These are phyloP conservation scores for Deroptyus accipitrinus DNA, from an alignment of 2,113 vertebrate genomes.

Conservation along the genomic window DNA sequence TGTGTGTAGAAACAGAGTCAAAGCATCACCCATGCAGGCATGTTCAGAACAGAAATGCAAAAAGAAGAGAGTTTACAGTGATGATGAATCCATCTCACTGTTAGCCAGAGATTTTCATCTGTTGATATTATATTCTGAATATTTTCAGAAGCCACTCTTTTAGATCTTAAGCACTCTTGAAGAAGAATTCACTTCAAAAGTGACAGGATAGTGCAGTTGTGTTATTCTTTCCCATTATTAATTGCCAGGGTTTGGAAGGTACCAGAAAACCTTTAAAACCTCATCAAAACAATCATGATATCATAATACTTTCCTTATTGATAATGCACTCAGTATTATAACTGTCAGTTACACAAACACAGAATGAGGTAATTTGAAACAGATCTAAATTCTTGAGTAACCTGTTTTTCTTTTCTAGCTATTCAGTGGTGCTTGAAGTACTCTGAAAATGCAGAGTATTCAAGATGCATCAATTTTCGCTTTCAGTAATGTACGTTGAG, in stretches of 20 bases:
- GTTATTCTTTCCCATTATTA: background rate
- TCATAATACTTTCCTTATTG: background rate
- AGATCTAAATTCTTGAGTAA: constrained; percentile 15
- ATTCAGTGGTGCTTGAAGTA: constrained; percentile 9
- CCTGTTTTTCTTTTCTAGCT: background rate
- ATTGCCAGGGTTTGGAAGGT: background rate
- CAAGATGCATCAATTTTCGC: background rate
- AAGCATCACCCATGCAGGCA: background rate
- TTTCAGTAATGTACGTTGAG: background rate
- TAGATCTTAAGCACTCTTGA: background rate
- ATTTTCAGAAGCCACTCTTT: background rate
- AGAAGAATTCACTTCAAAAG: background rate
- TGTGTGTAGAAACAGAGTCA: background rate
- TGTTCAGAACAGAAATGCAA: background rate
- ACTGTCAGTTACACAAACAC: background rate
- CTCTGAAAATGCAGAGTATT: constrained; percentile 11
- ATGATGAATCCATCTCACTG: background rate
- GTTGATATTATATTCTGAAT: background rate
- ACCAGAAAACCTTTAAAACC: background rate
- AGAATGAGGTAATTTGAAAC: background rate
- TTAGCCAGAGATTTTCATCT: background rate
- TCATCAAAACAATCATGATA: background rate
- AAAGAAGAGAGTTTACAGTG: background rate
- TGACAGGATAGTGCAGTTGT: background rate
- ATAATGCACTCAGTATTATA: background rate